Percentiles rank a stretch among this genome's conserved stretches.
Evolutionary conservation across 2,888 invertebrate genomes (phyloP).

Genomic region (Lydus trimaculatus): DNA sequence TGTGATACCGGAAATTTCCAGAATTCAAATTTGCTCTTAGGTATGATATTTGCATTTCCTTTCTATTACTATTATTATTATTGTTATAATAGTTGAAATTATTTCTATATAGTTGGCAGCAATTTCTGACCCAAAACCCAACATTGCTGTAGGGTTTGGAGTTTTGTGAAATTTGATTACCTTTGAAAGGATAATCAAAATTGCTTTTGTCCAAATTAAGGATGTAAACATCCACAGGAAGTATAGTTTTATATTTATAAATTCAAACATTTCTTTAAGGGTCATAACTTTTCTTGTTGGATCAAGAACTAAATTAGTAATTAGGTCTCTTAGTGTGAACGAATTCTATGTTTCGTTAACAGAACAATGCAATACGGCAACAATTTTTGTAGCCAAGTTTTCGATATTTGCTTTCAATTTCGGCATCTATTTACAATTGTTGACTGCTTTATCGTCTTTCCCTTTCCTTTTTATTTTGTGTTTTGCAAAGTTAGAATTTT

Average conservation of each 20-base stretch:
- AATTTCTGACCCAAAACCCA: neutral
- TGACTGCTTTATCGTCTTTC: neutral
- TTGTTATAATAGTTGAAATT: neutral
- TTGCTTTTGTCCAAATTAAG: neutral
- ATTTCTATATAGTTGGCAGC: neutral
- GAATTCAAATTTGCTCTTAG: neutral
- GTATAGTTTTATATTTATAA: too few species aligned
- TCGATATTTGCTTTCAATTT: neutral
- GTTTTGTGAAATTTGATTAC: neutral
- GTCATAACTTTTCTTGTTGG: too few species aligned
- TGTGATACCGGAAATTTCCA: neutral
- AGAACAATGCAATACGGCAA: neutral
- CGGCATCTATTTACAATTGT: neutral
- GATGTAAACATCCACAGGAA: too few species aligned
- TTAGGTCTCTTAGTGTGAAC: too few species aligned
- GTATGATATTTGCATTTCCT: neutral
- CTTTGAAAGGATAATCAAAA: neutral
- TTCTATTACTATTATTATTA: neutral
- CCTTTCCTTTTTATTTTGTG: neutral
- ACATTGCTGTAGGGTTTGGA: neutral
- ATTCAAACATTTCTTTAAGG: too few species aligned
- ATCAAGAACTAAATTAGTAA: too few species aligned
- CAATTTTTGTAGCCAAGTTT: neutral
- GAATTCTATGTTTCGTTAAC: too few species aligned
- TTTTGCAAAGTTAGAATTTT: neutral